Conservation (phyloP, 2,113 vertebrate genomes). For the Anarrhichthys ocellatus region DNA sequence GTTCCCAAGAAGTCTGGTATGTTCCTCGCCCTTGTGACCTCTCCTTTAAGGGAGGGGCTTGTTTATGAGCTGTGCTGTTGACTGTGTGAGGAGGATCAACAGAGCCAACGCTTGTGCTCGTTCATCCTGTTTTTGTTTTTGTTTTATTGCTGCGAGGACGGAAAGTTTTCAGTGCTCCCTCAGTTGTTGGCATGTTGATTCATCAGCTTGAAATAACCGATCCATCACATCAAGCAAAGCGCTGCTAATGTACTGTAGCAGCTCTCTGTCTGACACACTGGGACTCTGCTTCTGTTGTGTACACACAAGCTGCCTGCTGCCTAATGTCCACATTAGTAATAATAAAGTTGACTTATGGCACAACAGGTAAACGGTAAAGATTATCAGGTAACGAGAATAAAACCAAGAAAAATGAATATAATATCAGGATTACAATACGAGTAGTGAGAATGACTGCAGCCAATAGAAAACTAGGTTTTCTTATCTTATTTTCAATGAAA, state of each 20-base stretch:
- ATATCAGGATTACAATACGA: too few relatives aligned
- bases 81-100: not conserved
- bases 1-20: conserved; percentile 77
- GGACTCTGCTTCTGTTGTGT: not conserved
- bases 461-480: too few relatives aligned
- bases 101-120: not conserved
- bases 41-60: conserved; percentile 16
- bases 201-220: not conserved
- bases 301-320: too few relatives aligned
- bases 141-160: not conserved
- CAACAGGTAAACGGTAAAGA: not conserved
- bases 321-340: too few relatives aligned
- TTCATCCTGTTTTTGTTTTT: conserved; percentile 13
- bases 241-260: not conserved
- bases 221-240: too few relatives aligned
- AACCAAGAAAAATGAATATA: not conserved
- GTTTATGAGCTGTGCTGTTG: conserved; percentile 28
- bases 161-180: not conserved
- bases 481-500: not conserved
- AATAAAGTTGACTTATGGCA: too few relatives aligned
- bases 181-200: conserved; percentile 9
- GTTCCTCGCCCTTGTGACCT: conserved; percentile 55
- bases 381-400: not conserved
- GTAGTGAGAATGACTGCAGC: not conserved
- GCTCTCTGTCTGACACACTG: not conserved